Conservation (phyloP, 2,888 invertebrate genomes). For the Oligia strigilis region DNA sequence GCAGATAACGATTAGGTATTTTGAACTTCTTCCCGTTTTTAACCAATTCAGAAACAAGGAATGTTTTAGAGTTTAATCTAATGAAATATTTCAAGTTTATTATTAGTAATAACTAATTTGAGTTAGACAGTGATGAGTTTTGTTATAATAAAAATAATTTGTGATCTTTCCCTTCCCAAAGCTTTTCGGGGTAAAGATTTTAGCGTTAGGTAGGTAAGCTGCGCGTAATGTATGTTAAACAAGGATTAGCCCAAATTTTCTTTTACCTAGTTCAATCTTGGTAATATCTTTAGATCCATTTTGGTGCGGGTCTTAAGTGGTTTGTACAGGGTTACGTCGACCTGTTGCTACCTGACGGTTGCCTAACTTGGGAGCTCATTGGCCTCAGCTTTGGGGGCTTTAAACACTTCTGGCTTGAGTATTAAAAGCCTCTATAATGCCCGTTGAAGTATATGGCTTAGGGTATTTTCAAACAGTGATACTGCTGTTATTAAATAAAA, state of each 20-base stretch:
- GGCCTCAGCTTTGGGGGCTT: slow-evolving; percentile 34
- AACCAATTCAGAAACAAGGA: slow-evolving; percentile 40
- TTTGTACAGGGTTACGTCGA: slow-evolving; percentile 35
- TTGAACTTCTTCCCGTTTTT: slow-evolving; percentile 42
- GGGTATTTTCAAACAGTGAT: neutral
- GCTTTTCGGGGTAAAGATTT: neutral
- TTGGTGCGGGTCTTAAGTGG: slow-evolving; percentile 38
- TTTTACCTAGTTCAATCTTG: slow-evolving; percentile 30
- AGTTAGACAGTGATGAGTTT: slow-evolving; percentile 31
- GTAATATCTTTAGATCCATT: slow-evolving; percentile 48
- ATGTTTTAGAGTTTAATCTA: slow-evolving; percentile 30
- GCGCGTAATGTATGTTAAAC: slow-evolving; percentile 28
- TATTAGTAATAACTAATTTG: slow-evolving; percentile 14
- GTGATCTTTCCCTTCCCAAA: neutral
- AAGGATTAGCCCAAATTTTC: slow-evolving; percentile 34
- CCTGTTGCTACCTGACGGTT: slow-evolving; percentile 54
- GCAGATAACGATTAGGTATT: slow-evolving; percentile 61
- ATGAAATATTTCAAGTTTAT: slow-evolving; percentile 53
- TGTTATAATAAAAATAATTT: slow-evolving; percentile 15
- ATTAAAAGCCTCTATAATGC: slow-evolving; percentile 20
- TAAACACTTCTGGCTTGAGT: slow-evolving; percentile 15
- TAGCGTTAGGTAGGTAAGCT: slow-evolving; percentile 6
- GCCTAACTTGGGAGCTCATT: slow-evolving; percentile 37
- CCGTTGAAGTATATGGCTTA: slow-evolving; percentile 7
- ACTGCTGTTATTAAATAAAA: neutral